A percentile compares a stretch with the other conserved stretches of the same genome.
Conservation (phyloP, 2,888 invertebrate genomes). For the Drosophila neutralis region DNA sequence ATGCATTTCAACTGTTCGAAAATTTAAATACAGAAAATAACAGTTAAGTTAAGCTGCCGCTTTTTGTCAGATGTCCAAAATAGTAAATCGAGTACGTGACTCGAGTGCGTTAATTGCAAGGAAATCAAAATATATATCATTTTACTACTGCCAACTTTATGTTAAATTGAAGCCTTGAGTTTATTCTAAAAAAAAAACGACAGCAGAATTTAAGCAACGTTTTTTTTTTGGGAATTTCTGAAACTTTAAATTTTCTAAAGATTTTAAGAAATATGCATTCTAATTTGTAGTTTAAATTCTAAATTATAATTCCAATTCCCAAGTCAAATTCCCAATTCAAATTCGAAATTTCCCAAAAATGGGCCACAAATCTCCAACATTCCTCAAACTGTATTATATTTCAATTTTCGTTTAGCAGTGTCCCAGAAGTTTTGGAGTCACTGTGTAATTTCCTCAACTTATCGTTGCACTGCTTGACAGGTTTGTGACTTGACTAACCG, state of each 20-base stretch:
- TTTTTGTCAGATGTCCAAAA: constrained; percentile 32
- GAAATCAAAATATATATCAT: constrained; percentile 16
- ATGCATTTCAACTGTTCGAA: neutral
- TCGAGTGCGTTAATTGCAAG: constrained; percentile 9
- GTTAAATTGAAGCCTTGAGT: neutral
- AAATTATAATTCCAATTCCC: neutral
- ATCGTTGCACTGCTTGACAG: constrained; percentile 5
- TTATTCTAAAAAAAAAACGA: neutral
- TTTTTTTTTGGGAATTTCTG: neutral
- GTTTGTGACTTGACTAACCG: neutral
- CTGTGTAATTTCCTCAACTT: neutral
- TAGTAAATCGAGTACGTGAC: constrained; percentile 28
- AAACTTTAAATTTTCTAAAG: neutral
- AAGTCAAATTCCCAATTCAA: neutral
- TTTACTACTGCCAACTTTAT: neutral
- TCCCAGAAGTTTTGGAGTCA: rapidly evolving
- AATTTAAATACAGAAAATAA: neutral
- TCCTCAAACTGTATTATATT: neutral
- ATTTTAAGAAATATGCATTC: no score
- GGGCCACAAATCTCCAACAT: neutral
- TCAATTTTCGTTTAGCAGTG: neutral
- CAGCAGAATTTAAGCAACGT: no score
- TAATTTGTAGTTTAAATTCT: neutral
- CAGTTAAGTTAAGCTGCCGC: neutral
- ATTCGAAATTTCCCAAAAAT: neutral